These are phyloP conservation scores for Eospalax fontanierii DNA, from an alignment of 2,797 vertebrate genomes.

Conservation along the genomic window DNA sequence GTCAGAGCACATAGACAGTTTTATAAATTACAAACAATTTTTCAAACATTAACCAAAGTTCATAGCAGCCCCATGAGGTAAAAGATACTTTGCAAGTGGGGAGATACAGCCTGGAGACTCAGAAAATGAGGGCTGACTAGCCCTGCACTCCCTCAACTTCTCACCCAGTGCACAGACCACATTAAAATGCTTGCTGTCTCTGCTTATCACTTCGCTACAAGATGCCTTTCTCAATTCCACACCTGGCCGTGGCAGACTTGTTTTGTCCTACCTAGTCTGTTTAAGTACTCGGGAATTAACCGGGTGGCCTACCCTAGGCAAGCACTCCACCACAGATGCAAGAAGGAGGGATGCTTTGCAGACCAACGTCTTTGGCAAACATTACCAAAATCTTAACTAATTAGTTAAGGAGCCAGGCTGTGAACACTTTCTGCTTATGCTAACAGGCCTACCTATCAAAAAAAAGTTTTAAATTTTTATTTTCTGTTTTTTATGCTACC, in stretches of 20 bases:
- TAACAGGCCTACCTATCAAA: background rate
- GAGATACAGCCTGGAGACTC: background rate
- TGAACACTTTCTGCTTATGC: conserved; percentile 2
- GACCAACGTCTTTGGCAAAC: conserved; percentile 8
- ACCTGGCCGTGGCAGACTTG: background rate
- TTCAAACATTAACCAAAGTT: conserved; percentile 73
- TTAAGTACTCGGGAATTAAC: background rate
- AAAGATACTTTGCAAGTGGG: conserved; percentile 51
- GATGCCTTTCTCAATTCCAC: conserved; percentile 19
- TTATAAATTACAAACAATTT: conserved; percentile 29
- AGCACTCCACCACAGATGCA: background rate
- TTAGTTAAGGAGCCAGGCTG: conserved; percentile 28
- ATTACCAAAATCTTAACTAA: conserved; percentile 10
- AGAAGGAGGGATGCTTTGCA: background rate
- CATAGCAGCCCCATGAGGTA: background rate
- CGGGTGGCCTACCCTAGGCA: background rate
- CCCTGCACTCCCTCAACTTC: background rate
- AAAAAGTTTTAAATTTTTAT: conserved; percentile 47
- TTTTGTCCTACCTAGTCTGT: background rate
- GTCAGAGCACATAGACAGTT: conserved; percentile 43
- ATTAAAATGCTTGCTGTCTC: background rate
- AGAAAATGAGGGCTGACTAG: background rate
- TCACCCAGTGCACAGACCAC: background rate
- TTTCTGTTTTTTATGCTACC: conserved; percentile 15
- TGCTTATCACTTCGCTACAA: background rate